Conservation (phyloP, 2,797 vertebrate species). For the Tragelaphus oryx region DNA sequence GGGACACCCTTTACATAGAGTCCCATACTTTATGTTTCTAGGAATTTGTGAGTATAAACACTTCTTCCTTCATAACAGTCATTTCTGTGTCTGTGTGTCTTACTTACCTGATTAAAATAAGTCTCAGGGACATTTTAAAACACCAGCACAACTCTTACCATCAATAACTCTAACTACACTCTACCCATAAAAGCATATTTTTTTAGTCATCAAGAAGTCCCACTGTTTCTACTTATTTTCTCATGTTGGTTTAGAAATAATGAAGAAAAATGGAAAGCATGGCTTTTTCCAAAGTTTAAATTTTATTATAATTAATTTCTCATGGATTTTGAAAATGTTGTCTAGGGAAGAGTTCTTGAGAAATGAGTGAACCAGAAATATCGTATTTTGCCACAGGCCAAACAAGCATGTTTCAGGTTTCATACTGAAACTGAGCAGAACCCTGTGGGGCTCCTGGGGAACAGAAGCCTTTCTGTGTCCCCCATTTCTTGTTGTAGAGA, state of each 20-base stretch:
- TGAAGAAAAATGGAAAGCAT: not conserved
- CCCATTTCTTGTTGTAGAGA: not conserved
- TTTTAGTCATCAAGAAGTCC: not conserved
- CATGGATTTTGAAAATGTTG: not conserved
- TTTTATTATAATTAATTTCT: not conserved
- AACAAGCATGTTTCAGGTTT: not conserved
- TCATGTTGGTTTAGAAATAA: constrained; percentile 9
- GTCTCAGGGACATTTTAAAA: not conserved
- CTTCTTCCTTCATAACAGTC: not conserved
- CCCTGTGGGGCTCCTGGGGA: not conserved
- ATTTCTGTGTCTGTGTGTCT: not conserved
- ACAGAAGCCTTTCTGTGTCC: not conserved
- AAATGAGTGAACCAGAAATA: not conserved
- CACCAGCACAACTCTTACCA: not conserved
- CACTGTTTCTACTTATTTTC: not conserved
- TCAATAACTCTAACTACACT: not conserved
- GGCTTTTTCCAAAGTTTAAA: not conserved
- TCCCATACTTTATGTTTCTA: not conserved
- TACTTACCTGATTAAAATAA: not conserved
- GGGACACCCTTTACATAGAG: not conserved
- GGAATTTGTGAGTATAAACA: not conserved
- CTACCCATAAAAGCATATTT: not conserved
- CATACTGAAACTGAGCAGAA: not conserved
- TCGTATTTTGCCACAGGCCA: not conserved
- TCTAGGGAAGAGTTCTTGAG: not conserved